Base-by-base conservation (phyloP, 2,797 vertebrate genomes). In the Phrynocephalus forsythii region DNA sequence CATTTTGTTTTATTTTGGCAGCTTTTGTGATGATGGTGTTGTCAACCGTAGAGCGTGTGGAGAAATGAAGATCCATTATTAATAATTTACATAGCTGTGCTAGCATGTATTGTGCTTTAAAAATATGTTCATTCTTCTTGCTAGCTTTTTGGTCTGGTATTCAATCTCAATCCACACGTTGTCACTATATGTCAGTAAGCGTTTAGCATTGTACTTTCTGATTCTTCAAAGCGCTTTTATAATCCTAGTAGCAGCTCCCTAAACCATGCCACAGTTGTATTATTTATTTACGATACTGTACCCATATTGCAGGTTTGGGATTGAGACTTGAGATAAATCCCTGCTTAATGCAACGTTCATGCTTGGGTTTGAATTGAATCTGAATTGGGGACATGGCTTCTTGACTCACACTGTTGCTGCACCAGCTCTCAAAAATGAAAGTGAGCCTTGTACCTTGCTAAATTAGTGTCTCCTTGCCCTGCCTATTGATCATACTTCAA, bases 1-100 rank as follows among this genome's bases (percentile, higher is more conserved):
- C 33, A 48, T 28, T 48, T 86, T 79, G 33, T 79, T 66, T 60
- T 38, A 18, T 69, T 60, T 83, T 83, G 81, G 63, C 7, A 71
- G 16, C 9, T 52, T 77, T 68, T 16, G 24, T 10, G n/a, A 67
- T 87, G 56, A 67, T 20, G 33, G 2, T 38, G 38, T 75, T 83
- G 44, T 69, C 80, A 52, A 13, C n/a, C 6, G 24, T 1, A 28
- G 60, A 50, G 30, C 48, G 56, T 56, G 60, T 28, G 79, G 28
- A 80, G 71, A 77, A 78, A 44, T 52, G 30, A 67, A 76, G 38
- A 82, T 56, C 80, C 44, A 68, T 86, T 86, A 71, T 86, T 67
- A 48, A 82, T 83, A 87, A 87, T 76, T 82, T 77, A 68, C 18
- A 13, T 56, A 68, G n/a, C 50, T 22, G 2, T 69, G 48, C 44